Base-by-base conservation (phyloP, 2,113 vertebrate genomes). In the Onychorhynchus coronatus region DNA sequence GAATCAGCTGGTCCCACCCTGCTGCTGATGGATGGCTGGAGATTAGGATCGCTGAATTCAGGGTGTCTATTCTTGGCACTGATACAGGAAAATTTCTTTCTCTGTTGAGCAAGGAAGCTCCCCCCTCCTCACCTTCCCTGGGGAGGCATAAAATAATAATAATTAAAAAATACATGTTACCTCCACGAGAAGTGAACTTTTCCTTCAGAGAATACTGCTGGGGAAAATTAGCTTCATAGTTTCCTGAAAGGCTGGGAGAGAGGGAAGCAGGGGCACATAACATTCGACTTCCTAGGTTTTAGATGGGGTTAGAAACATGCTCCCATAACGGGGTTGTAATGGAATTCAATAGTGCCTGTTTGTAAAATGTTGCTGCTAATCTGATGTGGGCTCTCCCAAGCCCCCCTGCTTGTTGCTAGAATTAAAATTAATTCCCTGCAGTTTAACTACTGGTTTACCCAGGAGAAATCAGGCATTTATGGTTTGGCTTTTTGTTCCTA, bases 1-100 rank as follows among this genome's bases (percentile, higher is more conserved):
- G 94, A 96, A 94, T 97, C 95, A 96, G 80, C 80, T 91, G 83
- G 91, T 88, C 77, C 95, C 93, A 93, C 96, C 96, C 96, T 97
- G 74, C 71, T 95, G 95, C 77, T 93, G 91, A 91, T 96, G 86
- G 90, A 97, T 94, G 93, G 81, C 91, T 96, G 85, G 87, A 97
- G 95, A 97, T 97, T 95, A 97, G 73, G 72, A 97, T 97, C 62
- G 3, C 81, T 95, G 89, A 76, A 93, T 95, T 95, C 86, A 97
- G 93, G 94, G 95, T 97, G 97, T 96, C 96, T 95, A 1, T 95
- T 95, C 93, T 92, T 97, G 97, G 96, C 97, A 71, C 50, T 6
- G 63, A 39, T 85, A 41, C 68, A 97, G 96, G 93, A 97, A 97
- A 96, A 92, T 94, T 79, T 91, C 65, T 90, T 88, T 95, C 70